Evolutionary conservation across 2,888 invertebrate genomes (phyloP).

Genomic region (Mimachlamys varia): DNA sequence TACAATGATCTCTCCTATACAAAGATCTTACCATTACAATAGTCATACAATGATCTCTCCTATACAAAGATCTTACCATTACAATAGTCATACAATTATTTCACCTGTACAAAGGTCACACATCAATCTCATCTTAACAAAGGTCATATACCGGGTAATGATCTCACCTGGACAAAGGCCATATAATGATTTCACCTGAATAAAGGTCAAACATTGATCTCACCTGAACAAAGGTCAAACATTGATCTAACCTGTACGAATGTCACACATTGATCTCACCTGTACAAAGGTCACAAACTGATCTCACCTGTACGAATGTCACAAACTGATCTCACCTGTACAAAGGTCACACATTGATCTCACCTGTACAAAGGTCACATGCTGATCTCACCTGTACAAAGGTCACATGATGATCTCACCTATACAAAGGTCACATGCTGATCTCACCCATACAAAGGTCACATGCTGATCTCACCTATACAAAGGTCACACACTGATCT

Average conservation of each 20-base stretch:
- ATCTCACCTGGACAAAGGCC: background rate
- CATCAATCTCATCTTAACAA: too few species aligned
- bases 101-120: background rate
- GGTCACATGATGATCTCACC: background rate
- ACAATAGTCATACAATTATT: background rate
- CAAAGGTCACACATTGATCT: background rate
- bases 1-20: background rate
- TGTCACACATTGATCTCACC: conserved; percentile 88
- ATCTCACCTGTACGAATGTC: background rate
- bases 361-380: conserved; percentile 95
- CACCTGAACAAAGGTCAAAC: background rate
- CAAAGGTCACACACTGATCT: too few species aligned
- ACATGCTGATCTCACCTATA: too few species aligned
- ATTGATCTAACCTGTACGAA: conserved; percentile 88
- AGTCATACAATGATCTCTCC: too few species aligned
- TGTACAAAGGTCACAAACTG: background rate
- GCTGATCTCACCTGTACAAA: conserved; percentile 78
- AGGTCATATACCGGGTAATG: too few species aligned
- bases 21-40: too few species aligned
- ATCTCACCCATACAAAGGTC: too few species aligned
- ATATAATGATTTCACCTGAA: background rate
- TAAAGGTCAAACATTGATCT: background rate
- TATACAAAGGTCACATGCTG: too few species aligned
- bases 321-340: background rate
- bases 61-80: too few species aligned